Percentiles rank a stretch among this genome's conserved stretches.
Evolutionary conservation across 2,888 invertebrate genomes (phyloP).

Genomic region (Seira musarum): DNA sequence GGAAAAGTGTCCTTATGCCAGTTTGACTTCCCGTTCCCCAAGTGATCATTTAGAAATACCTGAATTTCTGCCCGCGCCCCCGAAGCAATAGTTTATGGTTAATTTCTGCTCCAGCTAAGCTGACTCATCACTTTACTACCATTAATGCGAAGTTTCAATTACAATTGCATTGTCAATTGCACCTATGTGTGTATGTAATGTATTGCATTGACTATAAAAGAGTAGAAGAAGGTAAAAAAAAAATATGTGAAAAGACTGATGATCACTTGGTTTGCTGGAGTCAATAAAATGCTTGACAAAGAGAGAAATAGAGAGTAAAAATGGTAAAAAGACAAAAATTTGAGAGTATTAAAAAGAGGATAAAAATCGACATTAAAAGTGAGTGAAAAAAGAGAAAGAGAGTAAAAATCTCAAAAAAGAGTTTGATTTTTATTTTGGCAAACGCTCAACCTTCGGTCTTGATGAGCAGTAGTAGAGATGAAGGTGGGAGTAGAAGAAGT

Average conservation of each 20-base stretch:
- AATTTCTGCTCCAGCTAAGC: slow-evolving; percentile 41
- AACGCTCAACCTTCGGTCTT: slow-evolving; percentile 56
- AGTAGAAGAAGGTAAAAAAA: slow-evolving; percentile 37
- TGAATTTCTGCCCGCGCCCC: slow-evolving; percentile 29
- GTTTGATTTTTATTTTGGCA: slow-evolving; percentile 61
- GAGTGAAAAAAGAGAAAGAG: slow-evolving; percentile 68
- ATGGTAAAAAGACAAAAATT: slow-evolving; percentile 55
- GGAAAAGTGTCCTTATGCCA: slow-evolving; percentile 45
- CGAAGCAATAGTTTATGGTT: slow-evolving; percentile 34
- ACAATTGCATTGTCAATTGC: too few species aligned
- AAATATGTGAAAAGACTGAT: slow-evolving; percentile 44
- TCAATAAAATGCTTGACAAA: slow-evolving; percentile 65
- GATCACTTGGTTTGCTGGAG: slow-evolving; percentile 68
- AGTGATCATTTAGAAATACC: slow-evolving; percentile 51
- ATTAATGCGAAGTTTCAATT: not conserved
- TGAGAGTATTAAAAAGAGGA: slow-evolving; percentile 61
- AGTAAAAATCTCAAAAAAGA: slow-evolving; percentile 60
- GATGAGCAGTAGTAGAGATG: slow-evolving; percentile 7
- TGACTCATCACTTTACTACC: slow-evolving; percentile 18
- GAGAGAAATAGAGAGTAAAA: slow-evolving; percentile 61
- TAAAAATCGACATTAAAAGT: slow-evolving; percentile 63
- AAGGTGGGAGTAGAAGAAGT: slow-evolving; percentile 14
- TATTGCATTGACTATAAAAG: not conserved
- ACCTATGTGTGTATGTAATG: not conserved
- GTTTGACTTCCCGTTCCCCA: slow-evolving; percentile 44